These are phyloP conservation scores for Eulemur macaco DNA, from an alignment of 2,113 vertebrate species.

Conservation along the genomic window DNA sequence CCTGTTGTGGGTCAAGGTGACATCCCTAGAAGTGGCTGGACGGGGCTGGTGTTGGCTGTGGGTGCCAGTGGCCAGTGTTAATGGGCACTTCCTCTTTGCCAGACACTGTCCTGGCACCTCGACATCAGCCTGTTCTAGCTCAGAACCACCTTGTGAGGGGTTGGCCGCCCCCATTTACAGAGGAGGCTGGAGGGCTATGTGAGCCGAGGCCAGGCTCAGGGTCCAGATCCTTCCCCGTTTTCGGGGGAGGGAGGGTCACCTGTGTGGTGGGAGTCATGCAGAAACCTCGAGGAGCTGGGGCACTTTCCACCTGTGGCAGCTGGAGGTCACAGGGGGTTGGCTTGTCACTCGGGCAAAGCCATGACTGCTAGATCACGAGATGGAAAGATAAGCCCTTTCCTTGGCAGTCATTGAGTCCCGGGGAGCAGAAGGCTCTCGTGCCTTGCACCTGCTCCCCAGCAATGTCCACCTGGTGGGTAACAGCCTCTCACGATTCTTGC, in stretches of 20 bases:
- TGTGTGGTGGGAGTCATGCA: background rate
- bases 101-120: background rate
- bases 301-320: background rate
- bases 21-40: background rate
- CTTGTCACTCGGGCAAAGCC: background rate
- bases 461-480: background rate
- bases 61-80: too few relatives aligned
- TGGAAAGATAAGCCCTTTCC: background rate
- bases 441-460: background rate
- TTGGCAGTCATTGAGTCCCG: background rate
- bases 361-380: background rate
- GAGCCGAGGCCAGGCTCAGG: background rate
- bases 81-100: background rate
- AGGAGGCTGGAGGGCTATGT: background rate
- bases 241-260: background rate
- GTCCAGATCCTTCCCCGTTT: background rate
- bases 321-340: background rate
- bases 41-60: rapidly evolving
- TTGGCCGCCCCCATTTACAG: background rate
- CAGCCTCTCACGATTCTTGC: background rate
- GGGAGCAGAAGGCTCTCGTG: background rate
- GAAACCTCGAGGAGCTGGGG: background rate
- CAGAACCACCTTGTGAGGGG: background rate
- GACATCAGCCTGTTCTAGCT: background rate
- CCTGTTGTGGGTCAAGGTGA: background rate